These are phyloP conservation scores for Helostoma temminkii DNA, from an alignment of 2,797 vertebrate genomes.

Conservation along the genomic window DNA sequence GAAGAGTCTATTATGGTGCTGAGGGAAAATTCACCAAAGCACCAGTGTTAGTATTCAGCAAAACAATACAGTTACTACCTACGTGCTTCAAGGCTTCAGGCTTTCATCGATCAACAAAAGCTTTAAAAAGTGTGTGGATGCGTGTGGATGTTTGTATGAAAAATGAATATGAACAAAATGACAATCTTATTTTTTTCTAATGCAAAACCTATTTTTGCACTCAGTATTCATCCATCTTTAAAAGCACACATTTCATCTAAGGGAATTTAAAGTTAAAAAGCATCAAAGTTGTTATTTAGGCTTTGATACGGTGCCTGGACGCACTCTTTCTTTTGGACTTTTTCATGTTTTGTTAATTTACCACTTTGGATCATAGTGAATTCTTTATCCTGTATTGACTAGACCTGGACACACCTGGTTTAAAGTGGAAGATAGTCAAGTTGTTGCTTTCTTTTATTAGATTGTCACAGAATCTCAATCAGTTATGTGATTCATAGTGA, in stretches of 20 bases:
- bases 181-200: constrained; percentile 80
- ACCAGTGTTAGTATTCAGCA: constrained; percentile 16
- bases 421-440: not conserved
- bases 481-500: constrained; percentile 6
- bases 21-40: constrained; percentile 27
- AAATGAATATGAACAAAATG: constrained; percentile 61
- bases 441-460: not conserved
- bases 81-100: constrained; percentile 48
- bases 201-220: constrained; percentile 85
- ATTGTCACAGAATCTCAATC: not conserved
- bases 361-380: constrained; percentile 9
- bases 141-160: constrained; percentile 30
- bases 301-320: constrained; percentile 33
- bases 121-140: constrained; percentile 66
- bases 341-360: not conserved
- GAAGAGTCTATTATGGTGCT: constrained; percentile 27
- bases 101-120: constrained; percentile 52
- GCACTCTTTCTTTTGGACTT: constrained; percentile 2
- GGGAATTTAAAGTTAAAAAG: constrained; percentile 53
- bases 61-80: constrained; percentile 52
- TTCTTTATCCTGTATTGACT: not conserved
- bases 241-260: constrained; percentile 77
- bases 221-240: constrained; percentile 57
- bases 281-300: constrained; percentile 35
- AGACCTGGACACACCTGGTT: not conserved